phyloP scores from a whole-genome alignment of 1,140 invertebrate species.

The Bombus picipes region DNA sequence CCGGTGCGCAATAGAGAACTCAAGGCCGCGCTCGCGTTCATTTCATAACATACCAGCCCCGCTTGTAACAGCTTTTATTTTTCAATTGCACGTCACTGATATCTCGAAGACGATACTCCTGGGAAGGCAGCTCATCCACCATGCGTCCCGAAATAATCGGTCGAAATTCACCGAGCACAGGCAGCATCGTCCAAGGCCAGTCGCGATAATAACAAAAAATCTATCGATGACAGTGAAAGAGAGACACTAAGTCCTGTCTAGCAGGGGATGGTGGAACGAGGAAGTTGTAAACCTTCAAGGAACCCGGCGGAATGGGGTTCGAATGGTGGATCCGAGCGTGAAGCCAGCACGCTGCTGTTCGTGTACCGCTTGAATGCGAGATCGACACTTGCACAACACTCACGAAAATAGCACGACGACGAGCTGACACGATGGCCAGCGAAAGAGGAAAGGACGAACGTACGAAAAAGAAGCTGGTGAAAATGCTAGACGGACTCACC shows the following conservation, averaged over 20 bases:
- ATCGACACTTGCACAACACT: constrained; percentile 81
- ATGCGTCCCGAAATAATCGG: constrained; percentile 40
- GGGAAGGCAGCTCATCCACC: not conserved
- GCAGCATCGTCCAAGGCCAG: constrained; percentile 10
- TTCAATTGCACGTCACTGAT: constrained; percentile 5
- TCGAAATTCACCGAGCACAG: not conserved
- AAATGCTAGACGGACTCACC: constrained; percentile 47
- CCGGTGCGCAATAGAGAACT: not conserved
- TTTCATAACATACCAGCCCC: constrained; percentile 10
- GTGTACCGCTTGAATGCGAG: constrained; percentile 69
- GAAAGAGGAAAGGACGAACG: constrained; percentile 46
- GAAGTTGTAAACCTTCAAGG: not conserved
- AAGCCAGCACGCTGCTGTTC: constrained; percentile 53
- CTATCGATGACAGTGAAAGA: not conserved
- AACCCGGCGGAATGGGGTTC: not conserved
- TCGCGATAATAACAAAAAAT: not conserved
- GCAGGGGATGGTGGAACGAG: not conserved
- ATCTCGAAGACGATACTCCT: not conserved
- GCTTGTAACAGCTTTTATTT: not conserved
- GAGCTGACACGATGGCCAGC: constrained; percentile 58
- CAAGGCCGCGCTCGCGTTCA: not conserved
- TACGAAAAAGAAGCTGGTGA: constrained; percentile 21
- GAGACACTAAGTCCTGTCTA: not conserved
- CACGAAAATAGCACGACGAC: constrained; percentile 75
- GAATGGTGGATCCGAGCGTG: constrained; percentile 1